Evolutionary conservation across 2,888 invertebrate species (phyloP).

Genomic region (Liposcelis brunnea): DNA sequence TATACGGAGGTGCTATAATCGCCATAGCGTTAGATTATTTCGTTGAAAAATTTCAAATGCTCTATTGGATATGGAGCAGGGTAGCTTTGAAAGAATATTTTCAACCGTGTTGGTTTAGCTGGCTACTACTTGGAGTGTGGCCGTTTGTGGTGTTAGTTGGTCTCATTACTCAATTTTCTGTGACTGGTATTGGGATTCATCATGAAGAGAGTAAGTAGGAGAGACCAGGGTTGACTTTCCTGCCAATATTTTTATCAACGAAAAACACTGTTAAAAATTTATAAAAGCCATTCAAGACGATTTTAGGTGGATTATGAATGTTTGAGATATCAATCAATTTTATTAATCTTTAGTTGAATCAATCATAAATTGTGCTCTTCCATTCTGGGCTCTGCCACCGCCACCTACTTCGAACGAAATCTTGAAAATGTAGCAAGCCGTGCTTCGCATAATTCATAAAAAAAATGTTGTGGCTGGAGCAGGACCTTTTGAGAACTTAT

Average conservation of each 20-base stretch:
- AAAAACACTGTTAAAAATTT: neutral
- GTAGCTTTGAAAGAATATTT: conserved; percentile 25
- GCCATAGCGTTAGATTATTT: conserved; percentile 56
- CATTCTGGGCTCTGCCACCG: too few species aligned
- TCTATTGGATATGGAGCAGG: conserved; percentile 35
- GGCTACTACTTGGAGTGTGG: conserved; percentile 57
- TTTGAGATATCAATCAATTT: too few species aligned
- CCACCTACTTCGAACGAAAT: too few species aligned
- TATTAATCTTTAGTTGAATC: too few species aligned
- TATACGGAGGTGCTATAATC: conserved; percentile 59
- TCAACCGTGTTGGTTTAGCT: conserved; percentile 52
- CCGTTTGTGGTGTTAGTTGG: conserved; percentile 50
- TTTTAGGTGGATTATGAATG: too few species aligned
- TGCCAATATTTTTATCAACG: conserved; percentile 1
- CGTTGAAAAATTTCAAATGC: conserved; percentile 49
- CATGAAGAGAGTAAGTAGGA: conserved; percentile 42
- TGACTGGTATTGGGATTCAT: conserved; percentile 48
- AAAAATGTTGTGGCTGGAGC: too few species aligned
- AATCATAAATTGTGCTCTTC: too few species aligned
- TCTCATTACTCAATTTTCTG: conserved; percentile 45
- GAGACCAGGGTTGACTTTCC: too few species aligned
- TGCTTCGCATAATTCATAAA: too few species aligned
- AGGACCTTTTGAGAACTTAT: too few species aligned
- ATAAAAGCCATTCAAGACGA: too few species aligned
- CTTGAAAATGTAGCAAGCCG: too few species aligned